These are phyloP conservation scores for Bhutanitis thaidina DNA, from an alignment of 2,888 invertebrate species.

Conservation along the genomic window DNA sequence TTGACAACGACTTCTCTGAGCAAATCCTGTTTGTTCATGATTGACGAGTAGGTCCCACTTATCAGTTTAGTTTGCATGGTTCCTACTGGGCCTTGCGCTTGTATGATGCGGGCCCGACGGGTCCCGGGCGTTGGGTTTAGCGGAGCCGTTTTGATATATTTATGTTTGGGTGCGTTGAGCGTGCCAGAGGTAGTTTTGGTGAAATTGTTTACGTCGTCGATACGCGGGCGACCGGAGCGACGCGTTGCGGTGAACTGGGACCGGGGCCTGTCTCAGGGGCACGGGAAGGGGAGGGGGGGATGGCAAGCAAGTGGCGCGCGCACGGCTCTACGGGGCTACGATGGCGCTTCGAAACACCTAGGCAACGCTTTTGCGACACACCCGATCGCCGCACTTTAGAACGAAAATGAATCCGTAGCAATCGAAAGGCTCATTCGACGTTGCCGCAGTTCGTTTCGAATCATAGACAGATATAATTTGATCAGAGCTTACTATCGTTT, in stretches of 20 bases:
- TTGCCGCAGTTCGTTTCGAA: slow-evolving; percentile 38
- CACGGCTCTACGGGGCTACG: slow-evolving; percentile 66
- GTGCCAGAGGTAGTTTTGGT: slow-evolving; percentile 52
- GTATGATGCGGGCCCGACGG: slow-evolving; percentile 50
- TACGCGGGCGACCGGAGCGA: slow-evolving; percentile 69
- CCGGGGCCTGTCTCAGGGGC: slow-evolving; percentile 56
- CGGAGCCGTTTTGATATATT: slow-evolving; percentile 56
- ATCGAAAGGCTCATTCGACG: slow-evolving; percentile 46
- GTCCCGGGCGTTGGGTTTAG: slow-evolving; percentile 54
- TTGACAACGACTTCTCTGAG: slow-evolving; percentile 85
- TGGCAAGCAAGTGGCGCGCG: slow-evolving; percentile 71
- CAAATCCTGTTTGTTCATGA: slow-evolving; percentile 83
- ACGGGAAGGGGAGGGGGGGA: slow-evolving; percentile 49
- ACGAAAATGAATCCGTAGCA: slow-evolving; percentile 54
- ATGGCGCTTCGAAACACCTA: slow-evolving; percentile 72
- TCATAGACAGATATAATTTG: slow-evolving; percentile 23
- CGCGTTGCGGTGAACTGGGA: slow-evolving; percentile 78
- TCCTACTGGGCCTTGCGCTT: slow-evolving; percentile 51
- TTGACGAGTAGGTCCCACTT: slow-evolving; percentile 82
- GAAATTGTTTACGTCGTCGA: slow-evolving; percentile 36
- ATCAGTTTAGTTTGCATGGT: slow-evolving; percentile 80
- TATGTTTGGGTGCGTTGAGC: slow-evolving; percentile 49
- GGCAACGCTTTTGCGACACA: slow-evolving; percentile 65
- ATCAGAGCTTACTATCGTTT: slow-evolving; percentile 27
- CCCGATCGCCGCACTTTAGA: slow-evolving; percentile 54